A percentile compares a stretch with the other conserved stretches of the same genome.
These are phyloP conservation scores for Steinernema scapterisci DNA, from an alignment of 2,888 invertebrate species.

Conservation along the genomic window DNA sequence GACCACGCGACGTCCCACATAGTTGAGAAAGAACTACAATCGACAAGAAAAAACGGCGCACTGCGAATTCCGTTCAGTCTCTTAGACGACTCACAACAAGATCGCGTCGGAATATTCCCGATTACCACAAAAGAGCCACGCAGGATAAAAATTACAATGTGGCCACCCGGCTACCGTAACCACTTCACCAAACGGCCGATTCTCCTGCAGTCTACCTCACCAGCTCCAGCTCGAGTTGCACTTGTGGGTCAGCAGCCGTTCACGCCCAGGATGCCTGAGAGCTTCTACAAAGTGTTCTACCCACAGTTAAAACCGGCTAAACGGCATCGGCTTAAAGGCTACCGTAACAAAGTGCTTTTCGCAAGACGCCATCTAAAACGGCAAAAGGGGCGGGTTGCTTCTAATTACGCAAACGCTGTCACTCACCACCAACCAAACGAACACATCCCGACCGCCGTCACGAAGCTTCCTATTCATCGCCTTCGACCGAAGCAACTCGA, in stretches of 20 bases:
- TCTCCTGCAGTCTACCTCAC: neutral
- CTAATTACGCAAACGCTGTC: constrained; percentile 13
- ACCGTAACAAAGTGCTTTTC: constrained; percentile 30
- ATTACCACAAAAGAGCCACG: constrained; percentile 24
- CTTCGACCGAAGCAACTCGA: constrained; percentile 1
- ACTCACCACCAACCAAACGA: neutral
- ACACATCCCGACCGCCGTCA: neutral
- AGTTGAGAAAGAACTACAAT: neutral
- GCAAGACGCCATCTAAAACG: constrained; percentile 23
- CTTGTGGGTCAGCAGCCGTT: neutral
- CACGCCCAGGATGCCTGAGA: constrained; percentile 25
- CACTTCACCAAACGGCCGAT: neutral
- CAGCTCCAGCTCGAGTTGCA: neutral
- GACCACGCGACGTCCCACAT: constrained; percentile 8
- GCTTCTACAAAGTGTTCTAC: constrained; percentile 31
- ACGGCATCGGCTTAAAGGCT: constrained; percentile 19
- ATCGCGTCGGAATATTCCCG: constrained; percentile 22
- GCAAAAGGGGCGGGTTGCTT: constrained; percentile 13
- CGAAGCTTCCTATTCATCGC: constrained; percentile 19
- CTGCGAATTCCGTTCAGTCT: constrained; percentile 16
- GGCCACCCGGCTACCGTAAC: constrained; percentile 27
- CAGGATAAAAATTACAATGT: constrained; percentile 20
- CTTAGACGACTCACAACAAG: neutral
- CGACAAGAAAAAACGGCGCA: neutral
- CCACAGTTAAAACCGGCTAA: constrained; percentile 21